Evolutionary conservation across 2,113 vertebrate genomes (phyloP).

Genomic region (Myrmophylax atrothorax): DNA sequence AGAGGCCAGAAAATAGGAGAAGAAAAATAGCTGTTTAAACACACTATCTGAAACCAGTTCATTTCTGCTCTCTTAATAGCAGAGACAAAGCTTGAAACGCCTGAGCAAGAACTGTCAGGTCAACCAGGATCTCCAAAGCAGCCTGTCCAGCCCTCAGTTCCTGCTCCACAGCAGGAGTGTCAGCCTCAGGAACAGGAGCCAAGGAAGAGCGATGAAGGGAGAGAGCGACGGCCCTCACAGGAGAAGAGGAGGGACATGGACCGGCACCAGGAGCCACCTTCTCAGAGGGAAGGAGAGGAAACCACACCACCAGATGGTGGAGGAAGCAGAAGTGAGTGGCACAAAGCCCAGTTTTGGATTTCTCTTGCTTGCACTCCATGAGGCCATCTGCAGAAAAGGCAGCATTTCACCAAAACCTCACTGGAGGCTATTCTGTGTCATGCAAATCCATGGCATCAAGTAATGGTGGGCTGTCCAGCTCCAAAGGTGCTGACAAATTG

Average conservation of each 20-base stretch:
- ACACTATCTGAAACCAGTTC: not conserved
- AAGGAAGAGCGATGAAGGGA: slow-evolving; percentile 77
- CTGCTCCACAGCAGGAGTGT: slow-evolving; percentile 70
- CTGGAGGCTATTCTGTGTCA: not conserved
- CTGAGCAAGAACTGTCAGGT: slow-evolving; percentile 68
- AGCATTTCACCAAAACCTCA: not conserved
- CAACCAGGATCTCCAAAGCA: slow-evolving; percentile 72
- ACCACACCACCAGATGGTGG: slow-evolving; percentile 68
- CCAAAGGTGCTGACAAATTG: not conserved
- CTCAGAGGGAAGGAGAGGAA: slow-evolving; percentile 73
- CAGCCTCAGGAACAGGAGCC: slow-evolving; percentile 74
- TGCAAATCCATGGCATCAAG: not conserved
- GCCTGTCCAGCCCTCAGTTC: slow-evolving; percentile 1
- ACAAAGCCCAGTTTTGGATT: not conserved
- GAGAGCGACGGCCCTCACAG: slow-evolving; percentile 66
- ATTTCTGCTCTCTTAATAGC: slow-evolving; percentile 43
- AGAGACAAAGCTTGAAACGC: slow-evolving; percentile 69
- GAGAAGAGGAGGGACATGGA: slow-evolving; percentile 73
- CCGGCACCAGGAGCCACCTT: slow-evolving; percentile 52
- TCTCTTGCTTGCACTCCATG: not conserved
- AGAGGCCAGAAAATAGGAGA: not conserved
- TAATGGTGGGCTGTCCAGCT: not conserved
- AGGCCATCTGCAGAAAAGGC: not conserved
- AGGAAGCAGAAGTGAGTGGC: slow-evolving; percentile 81
- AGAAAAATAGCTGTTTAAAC: not conserved